Conservation (phyloP, 2,888 invertebrate genomes). For the Tiphia femorata region DNA sequence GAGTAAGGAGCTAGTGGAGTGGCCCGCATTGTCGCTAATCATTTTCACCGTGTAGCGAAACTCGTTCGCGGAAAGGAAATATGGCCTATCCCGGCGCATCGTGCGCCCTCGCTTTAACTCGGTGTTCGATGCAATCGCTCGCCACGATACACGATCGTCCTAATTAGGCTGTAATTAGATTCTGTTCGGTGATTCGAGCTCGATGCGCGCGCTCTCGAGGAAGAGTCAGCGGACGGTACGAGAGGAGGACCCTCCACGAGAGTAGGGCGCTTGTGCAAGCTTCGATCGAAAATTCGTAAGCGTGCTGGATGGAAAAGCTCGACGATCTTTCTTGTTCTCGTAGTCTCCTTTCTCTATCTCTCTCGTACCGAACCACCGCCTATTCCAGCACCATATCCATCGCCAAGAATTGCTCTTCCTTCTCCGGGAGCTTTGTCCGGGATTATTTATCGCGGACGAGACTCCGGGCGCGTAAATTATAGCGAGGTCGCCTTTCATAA, state of each 20-base stretch:
- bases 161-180: constrained; percentile 56
- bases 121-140: constrained; percentile 54
- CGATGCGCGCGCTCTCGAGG: constrained; percentile 25
- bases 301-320: not conserved
- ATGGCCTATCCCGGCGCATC: constrained; percentile 33
- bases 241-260: constrained; percentile 26
- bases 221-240: constrained; percentile 6
- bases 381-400: not conserved
- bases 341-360: not conserved
- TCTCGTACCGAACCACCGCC: not conserved
- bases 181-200: constrained; percentile 42
- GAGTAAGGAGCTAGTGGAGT: constrained; percentile 19
- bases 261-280: not conserved
- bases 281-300: not conserved
- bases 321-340: not conserved
- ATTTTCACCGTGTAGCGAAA: constrained; percentile 47
- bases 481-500: constrained; percentile 56
- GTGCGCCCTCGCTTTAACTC: constrained; percentile 37
- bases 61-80: constrained; percentile 41
- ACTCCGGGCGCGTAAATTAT: constrained; percentile 54
- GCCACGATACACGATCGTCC: constrained; percentile 56
- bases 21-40: constrained; percentile 40
- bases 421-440: constrained; percentile 43
- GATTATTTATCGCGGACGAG: constrained; percentile 53
- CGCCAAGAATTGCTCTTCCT: constrained; percentile 28